phyloP scores from a whole-genome alignment of 1,140 invertebrate genomes.

The Venustaconcha ellipsiformis region DNA sequence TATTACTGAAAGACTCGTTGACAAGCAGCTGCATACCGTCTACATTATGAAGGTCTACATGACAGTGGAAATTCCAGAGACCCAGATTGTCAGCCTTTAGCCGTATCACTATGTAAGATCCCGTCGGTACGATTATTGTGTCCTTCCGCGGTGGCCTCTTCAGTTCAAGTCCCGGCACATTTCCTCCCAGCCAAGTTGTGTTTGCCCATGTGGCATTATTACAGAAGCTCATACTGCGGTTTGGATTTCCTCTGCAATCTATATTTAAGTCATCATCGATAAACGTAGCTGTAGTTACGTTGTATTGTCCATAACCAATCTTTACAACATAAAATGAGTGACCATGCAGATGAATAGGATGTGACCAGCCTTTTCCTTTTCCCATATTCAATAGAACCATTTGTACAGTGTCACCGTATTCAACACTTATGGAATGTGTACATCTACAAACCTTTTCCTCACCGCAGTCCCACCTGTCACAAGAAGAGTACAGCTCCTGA shows the following conservation, averaged over 20 bases:
- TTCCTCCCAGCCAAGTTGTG: slow-evolving; percentile 41
- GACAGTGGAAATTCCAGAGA: slow-evolving; percentile 63
- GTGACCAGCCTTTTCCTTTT: slow-evolving; percentile 73
- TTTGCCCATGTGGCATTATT: slow-evolving; percentile 55
- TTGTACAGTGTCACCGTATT: slow-evolving; percentile 46
- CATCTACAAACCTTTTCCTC: slow-evolving; percentile 37
- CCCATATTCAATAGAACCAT: slow-evolving; percentile 69
- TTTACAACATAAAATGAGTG: slow-evolving; percentile 80
- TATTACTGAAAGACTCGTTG: slow-evolving; percentile 49
- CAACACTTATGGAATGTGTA: slow-evolving; percentile 22
- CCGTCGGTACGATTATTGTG: slow-evolving; percentile 78
- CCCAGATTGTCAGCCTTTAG: slow-evolving; percentile 82
- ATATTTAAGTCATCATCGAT: slow-evolving; percentile 41
- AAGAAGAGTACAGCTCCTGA: slow-evolving; percentile 38
- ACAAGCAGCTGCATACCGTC: slow-evolving; percentile 61
- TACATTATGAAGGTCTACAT: slow-evolving; percentile 53
- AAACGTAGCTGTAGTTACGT: slow-evolving; percentile 58
- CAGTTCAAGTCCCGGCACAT: slow-evolving; percentile 61
- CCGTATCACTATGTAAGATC: slow-evolving; percentile 77
- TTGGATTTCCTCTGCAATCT: slow-evolving; percentile 38
- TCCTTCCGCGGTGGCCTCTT: slow-evolving; percentile 77
- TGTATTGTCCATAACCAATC: slow-evolving; percentile 64
- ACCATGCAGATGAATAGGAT: slow-evolving; percentile 83
- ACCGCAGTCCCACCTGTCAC: slow-evolving; percentile 31
- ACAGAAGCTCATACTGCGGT: slow-evolving; percentile 41